Evolutionary conservation across 2,113 vertebrate genomes (phyloP).

Genomic region (Thinocorus orbignyianus): DNA sequence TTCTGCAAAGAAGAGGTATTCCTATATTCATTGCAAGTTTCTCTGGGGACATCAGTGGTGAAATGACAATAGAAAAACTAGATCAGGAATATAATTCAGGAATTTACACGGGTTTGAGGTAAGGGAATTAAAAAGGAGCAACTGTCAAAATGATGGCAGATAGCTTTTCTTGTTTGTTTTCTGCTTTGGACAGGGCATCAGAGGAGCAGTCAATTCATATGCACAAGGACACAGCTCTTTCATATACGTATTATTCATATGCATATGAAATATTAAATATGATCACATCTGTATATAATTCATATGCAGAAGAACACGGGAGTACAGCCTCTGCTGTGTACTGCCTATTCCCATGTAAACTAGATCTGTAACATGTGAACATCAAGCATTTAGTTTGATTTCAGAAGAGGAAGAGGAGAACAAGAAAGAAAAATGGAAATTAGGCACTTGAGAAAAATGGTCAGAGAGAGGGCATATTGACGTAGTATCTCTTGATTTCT

Average conservation of each 20-base stretch:
- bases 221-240: neutral
- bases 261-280: neutral
- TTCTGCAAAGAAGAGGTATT: neutral
- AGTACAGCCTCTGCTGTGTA: neutral
- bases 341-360: neutral
- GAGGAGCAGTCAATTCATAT: neutral
- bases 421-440: neutral
- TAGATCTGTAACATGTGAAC: neutral
- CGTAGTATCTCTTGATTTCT: neutral
- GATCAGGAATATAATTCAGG: neutral
- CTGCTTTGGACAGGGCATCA: neutral
- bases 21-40: neutral
- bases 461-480: fast-evolving
- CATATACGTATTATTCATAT: neutral
- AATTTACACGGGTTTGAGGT: neutral
- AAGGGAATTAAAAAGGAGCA: neutral
- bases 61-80: neutral
- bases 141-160: no score
- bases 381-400: neutral
- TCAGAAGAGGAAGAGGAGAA: neutral
- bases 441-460: neutral
- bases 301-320: neutral
- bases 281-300: neutral
- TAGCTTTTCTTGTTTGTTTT: neutral
- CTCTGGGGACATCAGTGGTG: neutral